Conservation (phyloP, 2,113 vertebrate species). For the Craseonycteris thonglongyai region DNA sequence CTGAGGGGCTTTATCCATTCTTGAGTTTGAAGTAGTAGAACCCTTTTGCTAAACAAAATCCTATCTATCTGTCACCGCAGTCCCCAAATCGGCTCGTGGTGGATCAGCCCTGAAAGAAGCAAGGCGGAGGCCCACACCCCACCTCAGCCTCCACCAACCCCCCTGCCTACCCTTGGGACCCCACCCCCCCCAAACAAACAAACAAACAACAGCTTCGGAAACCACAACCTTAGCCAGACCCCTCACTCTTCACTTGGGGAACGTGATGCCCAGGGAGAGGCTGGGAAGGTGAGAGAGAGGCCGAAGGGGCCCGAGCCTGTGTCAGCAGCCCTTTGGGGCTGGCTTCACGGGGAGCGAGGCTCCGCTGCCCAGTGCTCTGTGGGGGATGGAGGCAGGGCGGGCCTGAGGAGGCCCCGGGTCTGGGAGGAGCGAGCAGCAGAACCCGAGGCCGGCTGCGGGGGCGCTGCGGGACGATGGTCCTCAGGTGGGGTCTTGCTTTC, state of each 20-base stretch:
- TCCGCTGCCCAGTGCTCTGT: neutral
- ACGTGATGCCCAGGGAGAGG: neutral
- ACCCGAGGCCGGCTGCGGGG: neutral
- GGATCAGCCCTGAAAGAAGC: neutral
- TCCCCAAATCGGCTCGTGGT: neutral
- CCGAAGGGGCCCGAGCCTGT: neutral
- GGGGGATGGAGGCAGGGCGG: neutral
- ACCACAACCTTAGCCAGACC: neutral
- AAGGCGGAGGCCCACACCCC: neutral
- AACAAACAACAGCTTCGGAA: neutral
- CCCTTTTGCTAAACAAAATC: neutral
- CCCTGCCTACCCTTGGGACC: neutral
- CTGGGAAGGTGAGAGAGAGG: neutral
- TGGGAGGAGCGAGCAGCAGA: neutral
- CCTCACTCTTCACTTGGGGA: neutral
- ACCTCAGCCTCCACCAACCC: neutral
- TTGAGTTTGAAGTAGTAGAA: neutral
- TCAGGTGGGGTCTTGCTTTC: rapidly evolving
- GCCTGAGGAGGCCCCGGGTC: neutral
- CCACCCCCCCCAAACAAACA: too few relatives aligned
- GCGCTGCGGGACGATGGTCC: neutral
- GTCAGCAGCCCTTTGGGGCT: neutral
- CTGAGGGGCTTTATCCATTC: neutral
- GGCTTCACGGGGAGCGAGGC: neutral
- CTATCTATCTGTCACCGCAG: neutral